Evolutionary conservation across 2,888 invertebrate species (phyloP), one percentile per base, ranked within the genome.

Genomic region (Axea sp.): DNA sequence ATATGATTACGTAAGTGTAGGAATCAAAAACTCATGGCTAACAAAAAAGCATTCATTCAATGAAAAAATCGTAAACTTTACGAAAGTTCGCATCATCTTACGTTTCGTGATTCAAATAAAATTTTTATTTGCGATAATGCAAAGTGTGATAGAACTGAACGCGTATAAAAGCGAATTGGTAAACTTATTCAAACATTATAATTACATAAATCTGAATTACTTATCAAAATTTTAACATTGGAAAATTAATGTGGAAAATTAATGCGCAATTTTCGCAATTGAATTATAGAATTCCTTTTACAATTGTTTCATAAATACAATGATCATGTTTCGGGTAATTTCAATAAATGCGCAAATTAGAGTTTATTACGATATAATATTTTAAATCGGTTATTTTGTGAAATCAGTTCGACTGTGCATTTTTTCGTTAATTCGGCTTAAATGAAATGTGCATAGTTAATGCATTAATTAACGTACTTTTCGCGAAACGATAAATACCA

Each of bases 281-380:
- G 41, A 57, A 68, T 68, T 60, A 51, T 43, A 43, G 51, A 59
- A 60, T 68, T 43, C 57, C 68, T 68, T 68, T 68, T 68, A 59
- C 51, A 68, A 59, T 60, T 33, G 51, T 53, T 68, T 33, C 51
- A 53, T 43, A 60, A 51, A 45, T 37, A 60, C 60, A 30, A 51
- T 37, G 59, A 55, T 65, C 28, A 37, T 31, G 53, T 53, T 60
- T 69, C 45, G 28, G 3, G 60, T 53, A 60, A 69, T 60, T 69
- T 51, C 41, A 26, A 60, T 30, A 53, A 69, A 60, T 43, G 49
- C 53, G 55, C 30, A 35, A 59, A 68, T 68, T 60, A 60, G 60
- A 60, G 37, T 69, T 69, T 43, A 69, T 69, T 69, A 53, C 60
- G 53, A 53, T 69, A 60, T 69, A 60, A 60, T 69, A 53, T 69